Evolutionary conservation across 2,888 invertebrate genomes (phyloP), one percentile per base, ranked within the genome.

Genomic region (Eristalis intricaria): DNA sequence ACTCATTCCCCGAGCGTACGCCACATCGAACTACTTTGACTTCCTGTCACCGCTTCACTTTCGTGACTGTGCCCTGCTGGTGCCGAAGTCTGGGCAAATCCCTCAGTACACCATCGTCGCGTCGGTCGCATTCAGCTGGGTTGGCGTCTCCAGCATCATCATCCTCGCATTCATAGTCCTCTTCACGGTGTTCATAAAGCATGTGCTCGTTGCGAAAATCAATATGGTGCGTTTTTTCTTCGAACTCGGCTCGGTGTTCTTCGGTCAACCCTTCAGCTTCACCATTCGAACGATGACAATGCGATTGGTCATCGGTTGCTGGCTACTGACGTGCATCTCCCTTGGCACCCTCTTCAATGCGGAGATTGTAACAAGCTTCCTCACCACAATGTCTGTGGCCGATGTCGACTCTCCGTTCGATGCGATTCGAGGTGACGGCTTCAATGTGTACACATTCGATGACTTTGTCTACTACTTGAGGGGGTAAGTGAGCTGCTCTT

Each of bases 301-400:
- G 79, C 61, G 76, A 22, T 11, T 84, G 13, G 68, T 58, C 4
- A 60, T 83, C 7, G 15, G 43, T 1, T 79, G 43, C 26, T 87
- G 87, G 87, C 75, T 87, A 0, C 29, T 84, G 7, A 71, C 64
- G 0, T 87, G 84, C 66, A 80, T 87, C 11, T 75, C 58, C 0
- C 15, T 87, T 4, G 75, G 58, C n/a, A 73, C 87, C 0, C 58
- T 87, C 0, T 87, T 87, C 50, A 83, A 87, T 40, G 87, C 87
- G 0, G 23, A 80, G 23, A 87, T 87, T 32, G 87, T 87, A 15
- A 84, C 66, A 35, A 79, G 76, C 2, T 87, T 87, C 26, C 43
- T 76, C 0, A 84, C 61, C 10, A 71, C 79, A 1, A 68, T 35
- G 38, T 87, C 61, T 29, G 15, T 68, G 26, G 35, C 23, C 23